A percentile compares a stretch with the other conserved stretches of the same genome.
These are phyloP conservation scores for Cheilinus undulatus DNA, from an alignment of 2,113 vertebrate species.

Conservation along the genomic window DNA sequence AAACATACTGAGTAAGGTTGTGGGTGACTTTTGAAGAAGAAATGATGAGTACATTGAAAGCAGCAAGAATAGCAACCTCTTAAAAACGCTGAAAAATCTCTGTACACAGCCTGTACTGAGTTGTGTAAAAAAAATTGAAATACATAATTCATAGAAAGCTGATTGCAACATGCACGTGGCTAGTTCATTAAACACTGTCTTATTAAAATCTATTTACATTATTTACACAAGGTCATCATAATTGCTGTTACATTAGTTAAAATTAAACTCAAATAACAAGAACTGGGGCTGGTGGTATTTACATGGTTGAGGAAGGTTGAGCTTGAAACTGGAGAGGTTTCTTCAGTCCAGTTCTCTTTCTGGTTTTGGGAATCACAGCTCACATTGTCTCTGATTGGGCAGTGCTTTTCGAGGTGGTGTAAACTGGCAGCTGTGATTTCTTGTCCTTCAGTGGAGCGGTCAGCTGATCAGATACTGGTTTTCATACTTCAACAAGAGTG, in stretches of 20 bases:
- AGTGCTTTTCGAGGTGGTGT: conserved; percentile 67
- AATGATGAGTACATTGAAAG: conserved; percentile 75
- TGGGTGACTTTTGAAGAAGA: conserved; percentile 53
- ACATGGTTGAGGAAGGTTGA: conserved; percentile 53
- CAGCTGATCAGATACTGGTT: neutral
- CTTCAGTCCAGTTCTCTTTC: conserved; percentile 32
- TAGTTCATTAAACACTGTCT: conserved; percentile 69
- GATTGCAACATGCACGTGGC: conserved; percentile 30
- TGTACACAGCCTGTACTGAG: conserved; percentile 9
- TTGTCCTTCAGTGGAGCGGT: conserved; percentile 39
- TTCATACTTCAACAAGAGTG: conserved; percentile 93
- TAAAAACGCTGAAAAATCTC: conserved; percentile 29
- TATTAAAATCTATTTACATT: conserved; percentile 84
- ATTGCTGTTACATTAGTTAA: conserved; percentile 76
- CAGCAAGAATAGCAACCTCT: conserved; percentile 61
- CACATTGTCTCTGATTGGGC: conserved; percentile 52
- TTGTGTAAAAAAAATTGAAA: conserved; percentile 61
- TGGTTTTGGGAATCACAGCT: conserved; percentile 32
- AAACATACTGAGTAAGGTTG: conserved; percentile 40
- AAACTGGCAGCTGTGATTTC: conserved; percentile 37
- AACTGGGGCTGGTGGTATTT: conserved; percentile 61
- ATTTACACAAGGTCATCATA: conserved; percentile 73
- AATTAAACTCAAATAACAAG: conserved; percentile 53
- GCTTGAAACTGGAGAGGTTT: conserved; percentile 34
- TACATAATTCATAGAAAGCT: conserved; percentile 56